Evolutionary conservation across 1,140 invertebrate genomes (phyloP), one percentile per base, ranked within the genome.

Genomic region (Gonioctena quinquepunctata): DNA sequence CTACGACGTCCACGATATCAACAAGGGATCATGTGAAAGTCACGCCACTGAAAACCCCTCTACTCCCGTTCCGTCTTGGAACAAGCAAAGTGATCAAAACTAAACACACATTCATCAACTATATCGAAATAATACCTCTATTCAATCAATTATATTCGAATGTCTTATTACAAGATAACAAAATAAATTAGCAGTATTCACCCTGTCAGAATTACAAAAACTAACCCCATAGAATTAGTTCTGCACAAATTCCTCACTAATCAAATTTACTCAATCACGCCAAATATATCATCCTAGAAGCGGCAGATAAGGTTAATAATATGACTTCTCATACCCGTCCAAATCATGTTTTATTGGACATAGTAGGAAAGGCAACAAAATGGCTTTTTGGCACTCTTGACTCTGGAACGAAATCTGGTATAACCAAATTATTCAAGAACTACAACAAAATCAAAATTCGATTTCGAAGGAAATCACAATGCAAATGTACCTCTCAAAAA

Each of bases 361-460:
- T 33, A 4, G 26, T 60, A 2, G 27, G 28, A 5, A 68, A 63
- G 52, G 8, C 27, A 0, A n/a, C 19, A 8, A 63, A 63, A 69
- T 69, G 67, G 67, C 23, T 56, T 21, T 64, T 69, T 19, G 68
- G 68, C 5, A 64, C 21, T 1, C 42, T 69, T 18, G 68, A 69
- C 54, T 63, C 22, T 11, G 60, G 52, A 5, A 64, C 52, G 60
- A 19, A 54, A 57, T 16, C 19, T 63, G 63, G 19, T 69, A 33
- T 56, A n/a, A n/a, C n/a, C n/a, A n/a, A n/a, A n/a, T n/a, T n/a
- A n/a, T n/a, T n/a, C n/a, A n/a, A n/a, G n/a, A 59, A 69, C 22
- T 67, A 13, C 54, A 22, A 25, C 0, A 21, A 16, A 33, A 67
- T 18, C 52, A 54, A 60, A 59, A 67, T 1, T 19, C 1, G 27